Conservation (phyloP, 2,113 vertebrate species). For the Colossoma macropomum region DNA sequence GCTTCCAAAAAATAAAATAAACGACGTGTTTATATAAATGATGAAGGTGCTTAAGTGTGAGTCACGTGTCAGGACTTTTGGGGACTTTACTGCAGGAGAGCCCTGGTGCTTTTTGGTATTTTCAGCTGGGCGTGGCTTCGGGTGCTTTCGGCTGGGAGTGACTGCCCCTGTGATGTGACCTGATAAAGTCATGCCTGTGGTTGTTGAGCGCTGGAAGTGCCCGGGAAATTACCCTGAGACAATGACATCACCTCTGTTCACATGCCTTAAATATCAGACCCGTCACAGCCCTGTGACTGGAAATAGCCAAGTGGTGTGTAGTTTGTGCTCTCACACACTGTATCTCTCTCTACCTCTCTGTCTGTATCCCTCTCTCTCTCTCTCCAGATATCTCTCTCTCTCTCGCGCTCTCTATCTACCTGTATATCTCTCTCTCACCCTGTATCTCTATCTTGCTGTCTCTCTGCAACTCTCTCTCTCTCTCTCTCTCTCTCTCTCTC, state of each 20-base stretch:
- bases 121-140: background rate
- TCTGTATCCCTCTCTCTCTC: background rate
- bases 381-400: too few species aligned
- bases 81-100: background rate
- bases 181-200: background rate
- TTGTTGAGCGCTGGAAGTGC: too few species aligned
- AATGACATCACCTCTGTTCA: slow-evolving; percentile 1
- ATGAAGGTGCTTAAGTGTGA: background rate
- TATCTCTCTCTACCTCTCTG: background rate
- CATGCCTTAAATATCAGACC: background rate
- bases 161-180: background rate
- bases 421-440: too few species aligned
- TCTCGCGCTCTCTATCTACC: too few species aligned
- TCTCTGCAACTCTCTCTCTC: too few species aligned
- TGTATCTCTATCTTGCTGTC: too few species aligned
- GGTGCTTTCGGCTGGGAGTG: background rate
- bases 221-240: background rate
- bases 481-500: background rate
- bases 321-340: background rate
- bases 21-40: too few species aligned
- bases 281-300: background rate
- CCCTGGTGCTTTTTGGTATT: background rate
- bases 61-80: background rate
- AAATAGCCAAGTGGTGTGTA: background rate
- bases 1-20: too few species aligned